These are phyloP conservation scores for Thripadectes ignobilis DNA, from an alignment of 2,797 vertebrate genomes.

Conservation along the genomic window DNA sequence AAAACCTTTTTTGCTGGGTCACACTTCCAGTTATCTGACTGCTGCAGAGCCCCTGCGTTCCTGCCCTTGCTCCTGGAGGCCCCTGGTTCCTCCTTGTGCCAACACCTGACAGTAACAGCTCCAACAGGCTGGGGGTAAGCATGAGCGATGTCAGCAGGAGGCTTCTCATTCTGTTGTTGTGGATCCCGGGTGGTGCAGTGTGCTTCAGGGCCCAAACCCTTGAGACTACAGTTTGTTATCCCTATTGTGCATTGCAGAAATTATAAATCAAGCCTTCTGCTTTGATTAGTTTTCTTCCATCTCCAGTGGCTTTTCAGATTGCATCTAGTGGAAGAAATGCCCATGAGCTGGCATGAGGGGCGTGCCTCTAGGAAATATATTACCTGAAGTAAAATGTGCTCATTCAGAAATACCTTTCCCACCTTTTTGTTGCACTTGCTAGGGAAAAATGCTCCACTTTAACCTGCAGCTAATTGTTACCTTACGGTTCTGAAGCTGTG, in stretches of 20 bases:
- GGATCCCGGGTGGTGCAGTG: background rate
- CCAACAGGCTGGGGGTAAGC: background rate
- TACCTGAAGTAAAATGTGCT: background rate
- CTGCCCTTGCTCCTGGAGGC: background rate
- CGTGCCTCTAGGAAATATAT: background rate
- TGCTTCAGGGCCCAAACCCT: background rate
- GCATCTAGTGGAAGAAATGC: background rate
- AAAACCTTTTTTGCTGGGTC: background rate
- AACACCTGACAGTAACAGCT: background rate
- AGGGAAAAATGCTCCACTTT: background rate
- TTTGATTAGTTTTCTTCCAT: background rate
- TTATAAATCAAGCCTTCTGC: background rate
- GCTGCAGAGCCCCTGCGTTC: background rate
- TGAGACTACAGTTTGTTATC: background rate
- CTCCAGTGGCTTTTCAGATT: background rate
- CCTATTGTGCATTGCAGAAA: background rate
- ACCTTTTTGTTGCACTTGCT: background rate
- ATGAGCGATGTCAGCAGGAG: background rate
- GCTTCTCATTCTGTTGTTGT: background rate
- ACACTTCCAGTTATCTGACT: background rate
- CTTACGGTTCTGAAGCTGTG: constrained; percentile 6
- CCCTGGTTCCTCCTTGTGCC: background rate
- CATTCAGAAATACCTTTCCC: constrained; percentile 6
- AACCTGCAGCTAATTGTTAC: constrained; percentile 17
- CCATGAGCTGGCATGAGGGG: background rate